These are phyloP conservation scores for Alentia gelatinosa DNA, from an alignment of 2,888 invertebrate species.

Conservation along the genomic window DNA sequence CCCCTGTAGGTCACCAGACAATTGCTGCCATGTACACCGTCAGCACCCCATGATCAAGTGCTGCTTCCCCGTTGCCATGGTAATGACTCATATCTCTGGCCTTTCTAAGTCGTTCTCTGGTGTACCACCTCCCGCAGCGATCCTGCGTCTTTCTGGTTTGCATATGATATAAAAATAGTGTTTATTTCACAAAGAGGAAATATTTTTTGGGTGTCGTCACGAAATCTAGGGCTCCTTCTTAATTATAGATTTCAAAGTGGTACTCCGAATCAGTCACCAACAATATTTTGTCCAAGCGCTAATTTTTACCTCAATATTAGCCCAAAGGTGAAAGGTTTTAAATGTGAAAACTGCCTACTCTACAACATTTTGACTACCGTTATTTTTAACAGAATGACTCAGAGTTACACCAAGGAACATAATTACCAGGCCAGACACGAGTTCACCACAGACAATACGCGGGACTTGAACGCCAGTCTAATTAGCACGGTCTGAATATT, in stretches of 20 bases:
- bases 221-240: neutral
- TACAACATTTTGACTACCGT: neutral
- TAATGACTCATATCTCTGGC: neutral
- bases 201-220: neutral
- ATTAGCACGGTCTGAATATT: neutral
- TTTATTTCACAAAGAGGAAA: neutral
- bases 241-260: neutral
- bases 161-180: neutral
- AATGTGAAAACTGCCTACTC: neutral
- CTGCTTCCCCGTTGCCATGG: too few species aligned
- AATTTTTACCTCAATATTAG: neutral
- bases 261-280: neutral
- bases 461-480: neutral
- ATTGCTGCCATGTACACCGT: too few species aligned
- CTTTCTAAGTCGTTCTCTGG: neutral
- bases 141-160: neutral
- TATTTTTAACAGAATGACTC: neutral
- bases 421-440: neutral
- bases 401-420: neutral
- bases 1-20: too few species aligned
- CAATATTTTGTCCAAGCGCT: neutral
- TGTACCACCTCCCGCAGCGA: neutral
- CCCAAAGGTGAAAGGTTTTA: neutral
- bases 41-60: too few species aligned
- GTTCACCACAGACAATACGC: neutral